Base-by-base conservation (phyloP, 2,797 vertebrate genomes). In the Knipowitschia caucasica region DNA sequence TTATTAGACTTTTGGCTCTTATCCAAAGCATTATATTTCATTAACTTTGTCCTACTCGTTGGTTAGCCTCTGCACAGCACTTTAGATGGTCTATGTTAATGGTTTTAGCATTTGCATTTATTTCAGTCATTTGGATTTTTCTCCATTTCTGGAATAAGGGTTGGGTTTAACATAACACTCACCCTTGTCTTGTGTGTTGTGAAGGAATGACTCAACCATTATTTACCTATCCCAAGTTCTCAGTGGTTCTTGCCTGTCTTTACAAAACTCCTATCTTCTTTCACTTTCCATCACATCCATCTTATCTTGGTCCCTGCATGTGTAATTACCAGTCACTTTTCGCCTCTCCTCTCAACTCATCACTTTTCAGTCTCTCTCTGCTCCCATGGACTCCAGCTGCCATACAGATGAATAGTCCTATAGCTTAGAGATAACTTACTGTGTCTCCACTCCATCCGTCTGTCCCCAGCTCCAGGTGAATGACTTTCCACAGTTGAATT, bases 181-280 rank as follows among this genome's bases (percentile, higher is more conserved):
- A 5, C 15, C 2, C 2, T 38, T 18, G 12, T 35, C 36, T 33
- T 31, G 12, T 23, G 35, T 9, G 61, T 52, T 26, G 36, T 33
- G 29, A 25, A 62, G 67, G 56, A 76, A 68, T 52, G 62, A 27
- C 45, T 4, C 1, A n/a, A 6, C 50, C 42, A 42, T 77, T 64
- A n/a, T n/a, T n/a, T n/a, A n/a, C n/a, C n/a, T 56, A 69, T 81
- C 73, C 5, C 1, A 2, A 56, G 65, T 67, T 53, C 21, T 0
- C 56, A 54, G 53, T 52, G 52, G 42, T 46, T 50, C 44, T 45
- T 50, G 62, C 46, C 43, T 15, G 35, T 53, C 33, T 23, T 56
- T 52, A 73, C 60, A 75, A 71, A 61, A 67, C 56, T 43, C 45
- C 67, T 27, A 2, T 6, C 50, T 23, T 27, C 35, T 39, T 33